Conservation (phyloP, 2,113 vertebrate genomes). For the Nibea coibor region DNA sequence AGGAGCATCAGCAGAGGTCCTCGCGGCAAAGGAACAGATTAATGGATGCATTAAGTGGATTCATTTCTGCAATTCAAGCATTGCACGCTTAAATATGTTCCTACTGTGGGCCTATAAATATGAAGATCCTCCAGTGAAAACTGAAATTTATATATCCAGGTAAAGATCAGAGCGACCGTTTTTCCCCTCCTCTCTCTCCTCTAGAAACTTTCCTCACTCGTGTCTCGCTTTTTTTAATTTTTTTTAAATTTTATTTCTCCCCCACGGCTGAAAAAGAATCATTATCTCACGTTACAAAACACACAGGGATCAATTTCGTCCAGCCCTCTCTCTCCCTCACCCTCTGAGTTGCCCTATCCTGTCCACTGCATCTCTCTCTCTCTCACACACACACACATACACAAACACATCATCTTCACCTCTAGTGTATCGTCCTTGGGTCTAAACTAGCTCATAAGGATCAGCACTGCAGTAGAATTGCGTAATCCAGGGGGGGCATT, state of each 20-base stretch:
- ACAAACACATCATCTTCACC: constrained; percentile 65
- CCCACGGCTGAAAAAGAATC: constrained; percentile 43
- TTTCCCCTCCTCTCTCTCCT: not conserved
- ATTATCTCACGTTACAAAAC: constrained; percentile 60
- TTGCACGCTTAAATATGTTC: constrained; percentile 1
- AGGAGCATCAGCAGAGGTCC: not conserved
- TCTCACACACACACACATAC: constrained; percentile 11
- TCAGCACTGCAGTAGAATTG: constrained; percentile 77
- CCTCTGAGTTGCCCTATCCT: constrained; percentile 41
- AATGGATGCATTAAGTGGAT: constrained; percentile 24
- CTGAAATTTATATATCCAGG: not conserved
- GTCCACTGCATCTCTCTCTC: constrained; percentile 7
- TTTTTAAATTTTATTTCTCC: no score
- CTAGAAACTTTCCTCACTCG: not conserved
- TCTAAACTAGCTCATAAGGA: constrained; percentile 74
- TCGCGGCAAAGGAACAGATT: constrained; percentile 15
- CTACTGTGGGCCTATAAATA: not conserved
- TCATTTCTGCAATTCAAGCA: constrained; percentile 19
- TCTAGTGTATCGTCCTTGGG: constrained; percentile 75
- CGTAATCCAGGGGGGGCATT: constrained; percentile 61
- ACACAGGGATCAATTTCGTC: constrained; percentile 57
- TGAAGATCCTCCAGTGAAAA: not conserved
- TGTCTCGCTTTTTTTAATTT: constrained; percentile 5
- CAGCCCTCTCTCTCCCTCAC: constrained; percentile 36
- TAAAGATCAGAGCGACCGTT: not conserved